Evolutionary conservation across 2,113 vertebrate genomes (phyloP), one percentile per base, ranked within the genome.

Genomic region (Symphodus melops): DNA sequence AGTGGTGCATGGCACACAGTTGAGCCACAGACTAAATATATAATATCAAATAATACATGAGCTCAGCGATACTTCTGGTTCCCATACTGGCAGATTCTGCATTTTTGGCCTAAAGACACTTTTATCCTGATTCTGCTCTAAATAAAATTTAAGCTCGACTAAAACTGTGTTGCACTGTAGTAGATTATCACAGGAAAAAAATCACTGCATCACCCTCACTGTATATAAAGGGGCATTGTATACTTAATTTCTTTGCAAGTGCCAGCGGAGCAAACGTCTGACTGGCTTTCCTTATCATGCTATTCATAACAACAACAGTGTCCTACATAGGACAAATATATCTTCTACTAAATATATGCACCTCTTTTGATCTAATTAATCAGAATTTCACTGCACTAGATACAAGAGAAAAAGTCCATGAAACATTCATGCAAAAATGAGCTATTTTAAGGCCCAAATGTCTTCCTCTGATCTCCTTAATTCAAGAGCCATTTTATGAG

Each of bases 401-500:
- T 69, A 46, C 37, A 52, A 41, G 54, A 61, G 68, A 42, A 79
- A 70, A 46, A 39, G 66, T 49, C 75, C 65, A 72, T 88, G 67
- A 83, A 86, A 85, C 65, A 85, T 89, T 82, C 69, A 82, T 85
- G 86, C 56, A 70, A 86, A 76, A 75, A 39, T 3, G 23, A 85
- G 81, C 86, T 91, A 92, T 93, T 92, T 92, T 89, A 82, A 77
- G 83, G 75, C 64, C 67, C 56, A 53, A 59, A 87, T 72, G 63
- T 85, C 80, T 81, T 81, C 75, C 55, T 81, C 61, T 88, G 87
- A 86, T 90, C 82, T 83, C 58, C 61, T 49, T 86, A 87, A 91
- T 90, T 84, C 87, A 89, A 91, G 87, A 90, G 84, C 87, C 84
- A 88, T 87, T 90, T 91, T 86, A 85, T 89, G 73, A 87, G 75